A percentile compares a stretch with the other conserved stretches of the same genome.
These are phyloP conservation scores for Pseudochirops cupreus DNA, from an alignment of 2,797 vertebrate genomes.

Conservation along the genomic window DNA sequence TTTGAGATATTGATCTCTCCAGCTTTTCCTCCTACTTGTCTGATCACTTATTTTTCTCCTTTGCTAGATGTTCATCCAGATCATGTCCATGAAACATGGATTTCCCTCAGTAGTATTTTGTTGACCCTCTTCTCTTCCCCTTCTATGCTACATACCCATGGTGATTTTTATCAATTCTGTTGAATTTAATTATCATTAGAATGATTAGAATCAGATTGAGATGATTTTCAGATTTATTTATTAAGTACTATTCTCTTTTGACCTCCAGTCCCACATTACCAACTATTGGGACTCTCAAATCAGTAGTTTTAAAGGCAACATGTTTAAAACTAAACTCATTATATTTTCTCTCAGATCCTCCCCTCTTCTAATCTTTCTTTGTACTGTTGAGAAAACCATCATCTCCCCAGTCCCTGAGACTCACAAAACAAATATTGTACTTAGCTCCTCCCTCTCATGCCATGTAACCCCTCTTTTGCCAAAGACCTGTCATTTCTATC, in stretches of 20 bases:
- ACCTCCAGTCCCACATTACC: background rate
- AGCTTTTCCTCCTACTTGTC: background rate
- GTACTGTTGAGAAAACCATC: background rate
- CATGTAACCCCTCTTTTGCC: background rate
- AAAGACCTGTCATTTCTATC: background rate
- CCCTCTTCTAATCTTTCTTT: background rate
- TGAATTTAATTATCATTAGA: background rate
- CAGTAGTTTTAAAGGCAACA: background rate
- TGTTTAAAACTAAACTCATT: background rate
- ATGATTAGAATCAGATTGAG: background rate
- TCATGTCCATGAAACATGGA: background rate
- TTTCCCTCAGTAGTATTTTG: background rate
- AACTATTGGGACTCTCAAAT: background rate
- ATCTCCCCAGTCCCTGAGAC: background rate
- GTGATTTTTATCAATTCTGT: background rate
- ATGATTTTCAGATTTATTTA: background rate
- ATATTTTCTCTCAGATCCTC: background rate
- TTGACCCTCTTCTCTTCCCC: background rate
- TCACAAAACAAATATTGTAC: background rate
- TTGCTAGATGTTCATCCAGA: background rate
- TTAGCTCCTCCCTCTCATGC: background rate
- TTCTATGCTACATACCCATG: background rate
- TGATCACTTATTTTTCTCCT: background rate
- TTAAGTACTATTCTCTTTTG: background rate
- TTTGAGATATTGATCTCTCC: background rate